Evolutionary conservation across 1,140 invertebrate species (phyloP).

Genomic region (Amyelois transitella): DNA sequence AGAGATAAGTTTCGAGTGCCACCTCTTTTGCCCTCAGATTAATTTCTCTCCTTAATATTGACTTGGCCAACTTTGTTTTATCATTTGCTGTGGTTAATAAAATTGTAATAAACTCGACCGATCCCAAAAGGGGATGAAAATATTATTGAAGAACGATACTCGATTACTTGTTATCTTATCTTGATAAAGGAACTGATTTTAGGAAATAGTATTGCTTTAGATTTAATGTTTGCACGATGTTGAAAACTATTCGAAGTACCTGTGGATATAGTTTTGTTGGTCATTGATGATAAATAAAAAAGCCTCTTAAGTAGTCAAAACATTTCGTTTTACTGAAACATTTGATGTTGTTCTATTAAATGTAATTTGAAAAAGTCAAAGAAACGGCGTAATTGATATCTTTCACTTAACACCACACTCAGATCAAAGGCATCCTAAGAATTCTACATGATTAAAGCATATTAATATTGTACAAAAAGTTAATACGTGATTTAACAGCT

Average conservation of each 20-base stretch:
- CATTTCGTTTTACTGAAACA: no score
- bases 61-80: conserved; percentile 13
- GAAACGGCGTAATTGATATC: background rate
- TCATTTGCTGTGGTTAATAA: conserved; percentile 10
- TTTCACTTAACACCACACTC: background rate
- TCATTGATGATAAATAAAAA: no score
- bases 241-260: no score
- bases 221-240: no score
- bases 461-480: background rate
- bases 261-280: no score
- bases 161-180: no score
- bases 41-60: conserved; percentile 42
- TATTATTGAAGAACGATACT: no score
- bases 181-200: no score
- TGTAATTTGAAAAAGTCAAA: background rate
- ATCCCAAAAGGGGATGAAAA: background rate
- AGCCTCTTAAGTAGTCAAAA: no score
- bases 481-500: conserved; percentile 16
- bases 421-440: background rate
- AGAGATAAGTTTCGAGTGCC: conserved; percentile 41
- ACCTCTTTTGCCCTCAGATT: conserved; percentile 44
- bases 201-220: no score
- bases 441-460: background rate
- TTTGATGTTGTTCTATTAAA: no score
- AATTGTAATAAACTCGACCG: conserved; percentile 2